Conservation (phyloP, 2,797 vertebrate species). For the Oryzias sinensis region DNA sequence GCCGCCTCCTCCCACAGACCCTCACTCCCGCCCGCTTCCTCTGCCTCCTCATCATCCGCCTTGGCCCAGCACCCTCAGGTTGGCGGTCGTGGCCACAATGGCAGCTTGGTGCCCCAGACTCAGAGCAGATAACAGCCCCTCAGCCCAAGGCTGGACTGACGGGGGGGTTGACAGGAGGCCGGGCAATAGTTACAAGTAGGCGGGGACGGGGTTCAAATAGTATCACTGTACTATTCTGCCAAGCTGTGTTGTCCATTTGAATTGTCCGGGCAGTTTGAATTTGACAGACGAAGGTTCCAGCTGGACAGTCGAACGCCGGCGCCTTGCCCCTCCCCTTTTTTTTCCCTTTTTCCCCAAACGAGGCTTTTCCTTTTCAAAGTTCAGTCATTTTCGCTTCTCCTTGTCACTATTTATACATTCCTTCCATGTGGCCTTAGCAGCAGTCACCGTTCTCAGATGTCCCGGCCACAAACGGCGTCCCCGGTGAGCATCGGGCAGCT, state of each 20-base stretch:
- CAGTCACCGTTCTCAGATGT: conserved; percentile 17
- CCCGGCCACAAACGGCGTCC: conserved; percentile 15
- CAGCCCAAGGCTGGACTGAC: conserved; percentile 51
- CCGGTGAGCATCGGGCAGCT: conserved; percentile 38
- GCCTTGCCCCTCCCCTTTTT: conserved; percentile 8
- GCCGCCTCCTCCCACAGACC: conserved; percentile 75
- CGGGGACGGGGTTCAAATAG: conserved; percentile 62
- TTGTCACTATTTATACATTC: conserved; percentile 57
- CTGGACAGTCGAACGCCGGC: conserved; percentile 26
- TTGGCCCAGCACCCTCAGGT: conserved; percentile 83
- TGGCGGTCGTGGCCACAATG: conserved; percentile 85
- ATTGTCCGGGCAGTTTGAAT: conserved; percentile 69
- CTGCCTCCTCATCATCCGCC: conserved; percentile 71
- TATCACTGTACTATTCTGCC: conserved; percentile 73
- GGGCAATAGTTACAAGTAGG: conserved; percentile 31
- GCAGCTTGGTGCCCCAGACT: conserved; percentile 89
- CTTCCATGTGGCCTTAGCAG: conserved; percentile 32
- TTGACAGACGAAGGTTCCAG: conserved; percentile 58
- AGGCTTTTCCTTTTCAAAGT: conserved; percentile 25
- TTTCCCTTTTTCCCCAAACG: conserved; percentile 30
- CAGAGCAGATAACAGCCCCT: conserved; percentile 92
- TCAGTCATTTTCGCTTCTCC: conserved; percentile 17
- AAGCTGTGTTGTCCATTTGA: conserved; percentile 74
- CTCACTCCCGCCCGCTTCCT: conserved; percentile 61
- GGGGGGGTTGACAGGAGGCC: conserved; percentile 37